phyloP scores from a whole-genome alignment of 1,140 invertebrate genomes.

The Charaxes varanes region DNA sequence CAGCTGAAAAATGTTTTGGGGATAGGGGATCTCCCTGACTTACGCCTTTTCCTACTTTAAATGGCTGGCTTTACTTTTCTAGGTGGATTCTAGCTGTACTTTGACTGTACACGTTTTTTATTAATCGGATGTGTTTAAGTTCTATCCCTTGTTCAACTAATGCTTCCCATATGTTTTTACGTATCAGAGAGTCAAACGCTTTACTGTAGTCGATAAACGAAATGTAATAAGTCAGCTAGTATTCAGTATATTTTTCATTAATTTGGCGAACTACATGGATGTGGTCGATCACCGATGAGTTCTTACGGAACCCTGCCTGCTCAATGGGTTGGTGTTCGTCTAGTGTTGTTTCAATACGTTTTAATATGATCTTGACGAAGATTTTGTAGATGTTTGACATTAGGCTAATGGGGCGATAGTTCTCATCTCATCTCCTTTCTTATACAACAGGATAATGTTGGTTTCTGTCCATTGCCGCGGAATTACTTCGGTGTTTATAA shows the following conservation, averaged over 20 bases:
- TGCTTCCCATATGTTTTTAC: slow-evolving; percentile 8
- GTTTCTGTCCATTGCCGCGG: slow-evolving; percentile 34
- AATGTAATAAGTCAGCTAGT: no score
- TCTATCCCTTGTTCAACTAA: slow-evolving; percentile 18
- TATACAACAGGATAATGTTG: no score
- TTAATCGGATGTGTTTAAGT: slow-evolving; percentile 15
- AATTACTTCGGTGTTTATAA: slow-evolving; percentile 29
- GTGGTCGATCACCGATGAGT: no score
- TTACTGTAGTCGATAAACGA: slow-evolving; percentile 23
- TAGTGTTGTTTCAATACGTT: slow-evolving; percentile 10
- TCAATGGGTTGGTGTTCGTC: no score
- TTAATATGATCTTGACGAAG: slow-evolving; percentile 15
- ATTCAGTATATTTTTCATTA: no score
- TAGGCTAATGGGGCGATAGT: slow-evolving; percentile 30
- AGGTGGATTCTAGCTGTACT: no score
- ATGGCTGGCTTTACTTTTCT: slow-evolving; percentile 14
- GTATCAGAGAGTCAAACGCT: slow-evolving; percentile 21
- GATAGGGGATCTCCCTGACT: slow-evolving; percentile 21
- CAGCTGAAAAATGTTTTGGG: slow-evolving; percentile 25
- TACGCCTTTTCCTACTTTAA: slow-evolving; percentile 19
- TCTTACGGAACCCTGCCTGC: no score
- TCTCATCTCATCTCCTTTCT: slow-evolving; percentile 24
- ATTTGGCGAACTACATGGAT: no score
- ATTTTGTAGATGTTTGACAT: slow-evolving; percentile 31
- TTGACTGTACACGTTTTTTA: no score